Evolutionary conservation across 2,797 vertebrate species (phyloP).

Genomic region (Alosa sapidissima): DNA sequence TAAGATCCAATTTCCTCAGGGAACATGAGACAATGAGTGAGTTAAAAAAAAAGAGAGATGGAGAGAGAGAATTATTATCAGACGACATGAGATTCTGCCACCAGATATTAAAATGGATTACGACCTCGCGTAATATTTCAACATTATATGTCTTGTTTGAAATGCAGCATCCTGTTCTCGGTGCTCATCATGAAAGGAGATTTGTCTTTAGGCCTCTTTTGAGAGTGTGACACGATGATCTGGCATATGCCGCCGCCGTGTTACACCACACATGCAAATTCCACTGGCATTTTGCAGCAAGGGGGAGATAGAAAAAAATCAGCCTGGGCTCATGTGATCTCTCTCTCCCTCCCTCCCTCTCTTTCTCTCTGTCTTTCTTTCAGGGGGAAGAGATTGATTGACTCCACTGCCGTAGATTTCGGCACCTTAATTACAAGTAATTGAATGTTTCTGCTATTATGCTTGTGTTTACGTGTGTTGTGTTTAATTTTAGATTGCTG

Average conservation of each 20-base stretch:
- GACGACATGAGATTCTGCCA: slow-evolving; percentile 54
- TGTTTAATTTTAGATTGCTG: slow-evolving; percentile 72
- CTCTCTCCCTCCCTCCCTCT: neutral
- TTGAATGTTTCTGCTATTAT: slow-evolving; percentile 68
- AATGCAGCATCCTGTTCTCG: slow-evolving; percentile 45
- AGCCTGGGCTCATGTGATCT: slow-evolving; percentile 39
- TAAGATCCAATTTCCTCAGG: neutral
- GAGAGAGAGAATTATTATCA: slow-evolving; percentile 44
- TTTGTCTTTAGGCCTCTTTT: slow-evolving; percentile 61
- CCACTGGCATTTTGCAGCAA: slow-evolving; percentile 41
- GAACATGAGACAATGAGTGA: neutral
- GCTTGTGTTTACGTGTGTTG: slow-evolving; percentile 70
- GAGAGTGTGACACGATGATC: slow-evolving; percentile 60
- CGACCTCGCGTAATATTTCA: slow-evolving; percentile 56
- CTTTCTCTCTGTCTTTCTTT: slow-evolving; percentile 36
- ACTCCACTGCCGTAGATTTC: slow-evolving; percentile 60
- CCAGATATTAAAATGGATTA: slow-evolving; percentile 60
- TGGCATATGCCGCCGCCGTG: slow-evolving; percentile 48
- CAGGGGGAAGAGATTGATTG: slow-evolving; percentile 54
- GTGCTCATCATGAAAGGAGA: slow-evolving; percentile 55
- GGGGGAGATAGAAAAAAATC: slow-evolving; percentile 36
- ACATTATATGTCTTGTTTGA: slow-evolving; percentile 50
- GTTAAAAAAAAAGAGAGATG: neutral
- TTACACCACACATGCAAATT: slow-evolving; percentile 43
- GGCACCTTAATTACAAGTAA: slow-evolving; percentile 70